Percentiles rank a stretch among this genome's conserved stretches.
Conservation (phyloP, 2,888 invertebrate species). For the Scotopteryx bipunctaria region DNA sequence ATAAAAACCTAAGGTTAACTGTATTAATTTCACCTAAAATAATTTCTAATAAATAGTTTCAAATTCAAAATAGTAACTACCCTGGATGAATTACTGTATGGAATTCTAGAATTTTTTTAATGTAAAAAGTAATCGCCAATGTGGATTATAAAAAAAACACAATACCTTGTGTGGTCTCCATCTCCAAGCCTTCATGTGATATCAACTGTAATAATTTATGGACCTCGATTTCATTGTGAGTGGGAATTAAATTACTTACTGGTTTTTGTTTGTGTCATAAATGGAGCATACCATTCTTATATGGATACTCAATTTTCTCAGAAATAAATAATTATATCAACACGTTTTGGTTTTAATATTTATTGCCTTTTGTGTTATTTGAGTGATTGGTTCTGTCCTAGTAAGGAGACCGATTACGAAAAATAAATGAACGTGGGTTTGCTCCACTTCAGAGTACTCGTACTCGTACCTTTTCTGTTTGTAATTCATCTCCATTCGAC, state of each 20-base stretch:
- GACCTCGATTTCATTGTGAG: constrained; percentile 32
- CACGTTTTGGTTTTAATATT: constrained; percentile 23
- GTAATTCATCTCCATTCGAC: too few relatives aligned
- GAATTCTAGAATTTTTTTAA: too few relatives aligned
- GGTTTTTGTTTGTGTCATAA: constrained; percentile 38
- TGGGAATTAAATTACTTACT: constrained; percentile 36
- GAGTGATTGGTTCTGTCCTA: constrained; percentile 25
- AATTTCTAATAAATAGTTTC: too few relatives aligned
- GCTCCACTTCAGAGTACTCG: neutral
- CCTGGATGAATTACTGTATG: too few relatives aligned
- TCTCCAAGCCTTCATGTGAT: neutral
- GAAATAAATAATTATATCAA: constrained; percentile 21
- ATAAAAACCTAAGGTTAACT: too few relatives aligned
- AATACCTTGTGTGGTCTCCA: constrained; percentile 13
- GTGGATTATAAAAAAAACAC: constrained; percentile 2
- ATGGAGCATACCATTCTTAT: constrained; percentile 38
- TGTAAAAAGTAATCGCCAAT: neutral
- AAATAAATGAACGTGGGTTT: constrained; percentile 14
- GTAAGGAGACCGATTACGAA: constrained; percentile 18
- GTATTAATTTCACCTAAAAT: too few relatives aligned
- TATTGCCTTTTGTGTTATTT: constrained; percentile 27
- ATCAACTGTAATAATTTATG: constrained; percentile 17
- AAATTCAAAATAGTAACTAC: too few relatives aligned
- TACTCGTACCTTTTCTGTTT: too few relatives aligned
- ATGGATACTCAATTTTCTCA: constrained; percentile 32